These are phyloP conservation scores for Scolopax bukidnonensis DNA, from an alignment of 2,797 vertebrate genomes.

Conservation along the genomic window DNA sequence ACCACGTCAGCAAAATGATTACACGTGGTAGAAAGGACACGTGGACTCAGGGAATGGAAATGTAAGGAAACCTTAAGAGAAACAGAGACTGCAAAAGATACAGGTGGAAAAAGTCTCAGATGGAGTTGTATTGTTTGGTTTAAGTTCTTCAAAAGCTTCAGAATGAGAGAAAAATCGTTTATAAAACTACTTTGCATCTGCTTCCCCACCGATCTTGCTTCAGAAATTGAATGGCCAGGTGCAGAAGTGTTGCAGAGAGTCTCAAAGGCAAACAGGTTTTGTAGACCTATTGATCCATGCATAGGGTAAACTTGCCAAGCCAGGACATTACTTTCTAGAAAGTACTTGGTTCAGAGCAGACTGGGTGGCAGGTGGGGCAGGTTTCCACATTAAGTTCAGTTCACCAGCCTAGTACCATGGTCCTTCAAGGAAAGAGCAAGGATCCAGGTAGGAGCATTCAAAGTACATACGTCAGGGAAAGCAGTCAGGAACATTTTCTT, in stretches of 20 bases:
- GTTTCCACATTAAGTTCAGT: background rate
- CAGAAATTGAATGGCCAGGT: background rate
- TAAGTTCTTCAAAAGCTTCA: background rate
- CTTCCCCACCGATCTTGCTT: background rate
- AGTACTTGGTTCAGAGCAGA: background rate
- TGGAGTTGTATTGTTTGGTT: background rate
- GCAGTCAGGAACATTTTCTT: background rate
- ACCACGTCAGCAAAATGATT: conserved; percentile 42
- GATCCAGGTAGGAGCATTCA: background rate
- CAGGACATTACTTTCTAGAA: background rate
- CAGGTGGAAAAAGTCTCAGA: background rate
- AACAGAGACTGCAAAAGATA: background rate
- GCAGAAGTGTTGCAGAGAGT: background rate
- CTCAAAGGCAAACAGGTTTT: background rate
- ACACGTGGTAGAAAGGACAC: background rate
- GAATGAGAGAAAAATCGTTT: background rate
- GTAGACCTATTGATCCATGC: background rate
- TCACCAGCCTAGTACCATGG: background rate
- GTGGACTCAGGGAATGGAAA: conserved; percentile 21
- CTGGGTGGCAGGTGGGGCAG: background rate
- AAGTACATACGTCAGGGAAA: background rate
- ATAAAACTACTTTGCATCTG: background rate
- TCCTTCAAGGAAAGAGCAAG: background rate
- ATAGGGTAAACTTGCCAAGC: background rate
- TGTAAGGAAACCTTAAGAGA: conserved; percentile 2